Conservation (phyloP, 2,888 invertebrate species). For the Oligia latruncula region DNA sequence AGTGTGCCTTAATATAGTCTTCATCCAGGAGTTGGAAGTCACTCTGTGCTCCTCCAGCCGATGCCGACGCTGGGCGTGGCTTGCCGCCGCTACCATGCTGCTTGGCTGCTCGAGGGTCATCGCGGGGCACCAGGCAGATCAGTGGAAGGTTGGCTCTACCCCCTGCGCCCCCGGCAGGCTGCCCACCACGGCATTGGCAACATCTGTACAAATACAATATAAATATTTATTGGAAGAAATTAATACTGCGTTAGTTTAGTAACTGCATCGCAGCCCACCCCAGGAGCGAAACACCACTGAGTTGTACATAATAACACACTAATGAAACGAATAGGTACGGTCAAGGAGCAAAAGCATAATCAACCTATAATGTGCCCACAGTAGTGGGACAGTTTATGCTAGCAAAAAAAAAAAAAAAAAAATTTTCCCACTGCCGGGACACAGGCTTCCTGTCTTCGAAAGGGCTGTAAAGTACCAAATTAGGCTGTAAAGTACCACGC, state of each 20-base stretch:
- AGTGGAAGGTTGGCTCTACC: slow-evolving; percentile 76
- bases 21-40: slow-evolving; percentile 80
- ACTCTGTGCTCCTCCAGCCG: slow-evolving; percentile 57
- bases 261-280: too few relatives aligned
- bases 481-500: too few relatives aligned
- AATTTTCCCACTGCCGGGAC: background rate
- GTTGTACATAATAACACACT: too few relatives aligned
- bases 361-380: background rate
- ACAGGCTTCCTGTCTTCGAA: background rate
- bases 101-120: slow-evolving; percentile 57
- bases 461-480: too few relatives aligned
- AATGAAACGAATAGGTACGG: too few relatives aligned
- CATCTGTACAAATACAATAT: slow-evolving; percentile 69
- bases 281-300: too few relatives aligned
- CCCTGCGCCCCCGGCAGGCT: slow-evolving; percentile 57
- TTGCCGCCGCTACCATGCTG: slow-evolving; percentile 42
- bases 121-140: slow-evolving; percentile 84
- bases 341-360: background rate
- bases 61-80: slow-evolving; percentile 60
- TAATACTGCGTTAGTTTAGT: too few relatives aligned
- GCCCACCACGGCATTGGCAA: slow-evolving; percentile 72
- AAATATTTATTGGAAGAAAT: too few relatives aligned
- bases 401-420: too few relatives aligned
- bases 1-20: slow-evolving; percentile 82
- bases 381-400: too few relatives aligned